Evolutionary conservation across 2,113 vertebrate genomes (phyloP), one percentile per base, ranked within the genome.

Genomic region (Catharus bicknelli): DNA sequence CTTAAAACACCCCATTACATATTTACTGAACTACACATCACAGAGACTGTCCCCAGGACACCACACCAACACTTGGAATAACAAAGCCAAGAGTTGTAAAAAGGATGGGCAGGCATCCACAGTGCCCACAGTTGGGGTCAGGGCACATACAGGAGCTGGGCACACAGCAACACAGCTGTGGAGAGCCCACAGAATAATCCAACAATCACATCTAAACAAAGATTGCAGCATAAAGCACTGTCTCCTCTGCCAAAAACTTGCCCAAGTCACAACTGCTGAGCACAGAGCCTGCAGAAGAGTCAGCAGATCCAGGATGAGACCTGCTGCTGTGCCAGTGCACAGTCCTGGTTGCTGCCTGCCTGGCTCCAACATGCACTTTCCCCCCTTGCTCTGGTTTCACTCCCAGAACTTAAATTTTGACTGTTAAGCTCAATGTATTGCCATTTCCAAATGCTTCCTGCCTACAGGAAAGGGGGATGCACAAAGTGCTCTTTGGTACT

Each of bases 1-100:
- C 85, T 88, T 83, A 70, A 93, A 93, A 25, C n/a, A 80, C 21
- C 88, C 77, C 83, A 91, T 88, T 67, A 83, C n/a, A 18, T 80
- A 83, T 83, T 91, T 83, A 69, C 82, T 55, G 67, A 92, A 55
- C 70, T 89, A 83, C 62, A 50, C 13, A 2, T 58, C 82, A 77
- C 83, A 63, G 50, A 73, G 78, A 77, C 82, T 18, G 43, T 70
- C 59, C 84, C 89, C 25, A 1, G 72, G 86, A 94, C 43, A 27
- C 57, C 59, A 80, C 75, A 59, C 0, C 2, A 80, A 29, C 14
- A 40, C 78, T 50, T 32, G 25, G 66, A 85, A 48, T 10, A 77
- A 55, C 53, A 59, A 79, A 80, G 55, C 58, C 59, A 89, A 72
- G 58, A 34, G 47, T 55, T 70, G 48, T 42, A 62, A 68, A 86